These are phyloP conservation scores for Plagodis dolabraria DNA, from an alignment of 2,888 invertebrate species.

Conservation along the genomic window DNA sequence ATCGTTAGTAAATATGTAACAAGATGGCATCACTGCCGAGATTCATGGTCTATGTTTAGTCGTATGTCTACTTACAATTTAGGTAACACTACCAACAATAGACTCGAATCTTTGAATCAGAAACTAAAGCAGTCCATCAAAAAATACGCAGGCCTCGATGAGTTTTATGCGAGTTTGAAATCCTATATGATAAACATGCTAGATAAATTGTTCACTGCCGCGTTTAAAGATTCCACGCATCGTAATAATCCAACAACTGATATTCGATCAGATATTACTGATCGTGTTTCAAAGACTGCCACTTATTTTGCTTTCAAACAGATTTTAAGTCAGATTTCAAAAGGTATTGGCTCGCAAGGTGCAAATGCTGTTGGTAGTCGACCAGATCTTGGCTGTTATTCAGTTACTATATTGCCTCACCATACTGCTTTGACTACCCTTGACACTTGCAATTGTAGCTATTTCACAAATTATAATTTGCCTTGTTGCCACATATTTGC, in stretches of 20 bases:
- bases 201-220: conserved; percentile 9
- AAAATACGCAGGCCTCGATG: conserved; percentile 4
- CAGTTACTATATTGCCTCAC: conserved; percentile 1
- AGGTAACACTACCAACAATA: conserved; percentile 10
- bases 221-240: conserved; percentile 7
- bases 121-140: conserved; percentile 10
- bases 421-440: conserved; percentile 3
- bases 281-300: background rate
- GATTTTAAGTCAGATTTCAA: conserved; percentile 6
- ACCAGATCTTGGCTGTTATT: conserved; percentile 6
- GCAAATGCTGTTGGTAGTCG: conserved; percentile 2
- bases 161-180: conserved; percentile 2
- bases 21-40: conserved; percentile 13
- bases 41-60: conserved; percentile 15
- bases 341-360: conserved; percentile 7
- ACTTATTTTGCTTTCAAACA: conserved; percentile 7
- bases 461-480: conserved; percentile 8
- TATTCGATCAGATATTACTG: no score
- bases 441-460: conserved; percentile 8
- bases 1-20: no score
- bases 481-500: conserved; percentile 8
- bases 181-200: conserved; percentile 4
- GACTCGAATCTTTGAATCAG: conserved; percentile 17
- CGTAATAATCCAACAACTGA: background rate
- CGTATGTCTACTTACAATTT: conserved; percentile 12